A percentile compares a stretch with the other conserved stretches of the same genome.
Evolutionary conservation across 1,140 invertebrate genomes (phyloP).

Genomic region (Adoxophyes honmai): DNA sequence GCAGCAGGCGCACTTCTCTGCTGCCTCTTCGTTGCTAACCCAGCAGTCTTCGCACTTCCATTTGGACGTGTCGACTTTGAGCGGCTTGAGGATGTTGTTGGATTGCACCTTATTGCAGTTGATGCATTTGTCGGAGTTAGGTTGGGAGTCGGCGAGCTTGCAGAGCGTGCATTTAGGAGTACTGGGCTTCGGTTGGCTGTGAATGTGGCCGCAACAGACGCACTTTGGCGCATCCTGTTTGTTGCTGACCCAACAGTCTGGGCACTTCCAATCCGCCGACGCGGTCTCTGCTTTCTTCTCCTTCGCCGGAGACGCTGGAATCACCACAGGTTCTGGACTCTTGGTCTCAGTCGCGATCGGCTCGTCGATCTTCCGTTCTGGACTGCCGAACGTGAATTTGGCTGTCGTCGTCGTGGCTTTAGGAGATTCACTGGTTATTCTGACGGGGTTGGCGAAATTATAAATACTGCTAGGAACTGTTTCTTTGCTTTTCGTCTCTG

Average conservation of each 20-base stretch:
- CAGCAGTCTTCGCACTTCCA: constrained; percentile 84
- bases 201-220: constrained; percentile 50
- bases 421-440: constrained; percentile 28
- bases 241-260: constrained; percentile 64
- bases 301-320: constrained; percentile 23
- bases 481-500: constrained; percentile 23
- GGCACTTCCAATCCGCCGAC: constrained; percentile 76
- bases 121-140: constrained; percentile 24
- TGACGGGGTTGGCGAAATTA: constrained; percentile 44
- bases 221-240: constrained; percentile 42
- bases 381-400: constrained; percentile 42
- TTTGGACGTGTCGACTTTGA: constrained; percentile 23
- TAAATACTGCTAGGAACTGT: constrained; percentile 22
- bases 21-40: constrained; percentile 79
- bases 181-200: not conserved
- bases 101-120: constrained; percentile 26
- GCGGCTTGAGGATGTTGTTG: constrained; percentile 20
- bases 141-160: constrained; percentile 21
- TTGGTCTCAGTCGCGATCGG: constrained; percentile 21
- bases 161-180: constrained; percentile 26
- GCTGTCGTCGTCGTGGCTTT: constrained; percentile 17
- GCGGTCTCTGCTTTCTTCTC: constrained; percentile 27
- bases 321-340: constrained; percentile 17
- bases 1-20: constrained; percentile 81
- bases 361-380: constrained; percentile 28